phyloP scores from a whole-genome alignment of 2,888 invertebrate species.

The Orthosia incerta region DNA sequence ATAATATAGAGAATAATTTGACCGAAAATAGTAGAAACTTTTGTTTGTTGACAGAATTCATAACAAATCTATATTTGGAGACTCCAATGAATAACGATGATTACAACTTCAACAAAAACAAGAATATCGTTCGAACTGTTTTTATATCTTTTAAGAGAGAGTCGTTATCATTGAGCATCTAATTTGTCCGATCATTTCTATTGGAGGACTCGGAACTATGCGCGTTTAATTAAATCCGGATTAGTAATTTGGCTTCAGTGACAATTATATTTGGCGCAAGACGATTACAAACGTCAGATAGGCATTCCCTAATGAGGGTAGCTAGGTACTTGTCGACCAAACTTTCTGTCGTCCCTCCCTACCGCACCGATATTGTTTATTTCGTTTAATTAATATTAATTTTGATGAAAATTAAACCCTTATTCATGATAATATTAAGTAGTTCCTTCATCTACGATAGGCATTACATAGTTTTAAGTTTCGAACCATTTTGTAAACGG shows the following conservation, averaged over 20 bases:
- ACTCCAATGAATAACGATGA: slow-evolving; percentile 21
- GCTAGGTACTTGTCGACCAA: slow-evolving; percentile 57
- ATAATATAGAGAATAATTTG: slow-evolving; percentile 43
- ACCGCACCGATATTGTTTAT: slow-evolving; percentile 37
- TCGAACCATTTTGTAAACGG: background rate
- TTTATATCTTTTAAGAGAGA: slow-evolving; percentile 34
- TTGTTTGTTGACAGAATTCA: slow-evolving; percentile 47
- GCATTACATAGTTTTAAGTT: background rate
- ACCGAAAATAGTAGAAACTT: slow-evolving; percentile 19
- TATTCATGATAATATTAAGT: slow-evolving; percentile 1
- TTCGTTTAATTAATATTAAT: slow-evolving; percentile 47
- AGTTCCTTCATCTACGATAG: background rate
- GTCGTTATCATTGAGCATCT: slow-evolving; percentile 33
- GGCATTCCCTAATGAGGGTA: slow-evolving; percentile 72
- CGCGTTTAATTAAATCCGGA: slow-evolving; percentile 73
- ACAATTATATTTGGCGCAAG: slow-evolving; percentile 66
- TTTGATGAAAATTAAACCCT: slow-evolving; percentile 30
- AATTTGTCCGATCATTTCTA: slow-evolving; percentile 53
- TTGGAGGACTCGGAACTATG: slow-evolving; percentile 48
- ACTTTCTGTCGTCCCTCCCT: slow-evolving; percentile 51
- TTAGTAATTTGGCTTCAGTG: slow-evolving; percentile 69
- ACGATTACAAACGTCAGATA: slow-evolving; percentile 67
- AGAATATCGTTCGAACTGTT: slow-evolving; percentile 24
- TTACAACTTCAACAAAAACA: slow-evolving; percentile 48
- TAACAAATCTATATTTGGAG: slow-evolving; percentile 43